Conservation (phyloP, 2,113 vertebrate species). For the Camelus bactrianus region DNA sequence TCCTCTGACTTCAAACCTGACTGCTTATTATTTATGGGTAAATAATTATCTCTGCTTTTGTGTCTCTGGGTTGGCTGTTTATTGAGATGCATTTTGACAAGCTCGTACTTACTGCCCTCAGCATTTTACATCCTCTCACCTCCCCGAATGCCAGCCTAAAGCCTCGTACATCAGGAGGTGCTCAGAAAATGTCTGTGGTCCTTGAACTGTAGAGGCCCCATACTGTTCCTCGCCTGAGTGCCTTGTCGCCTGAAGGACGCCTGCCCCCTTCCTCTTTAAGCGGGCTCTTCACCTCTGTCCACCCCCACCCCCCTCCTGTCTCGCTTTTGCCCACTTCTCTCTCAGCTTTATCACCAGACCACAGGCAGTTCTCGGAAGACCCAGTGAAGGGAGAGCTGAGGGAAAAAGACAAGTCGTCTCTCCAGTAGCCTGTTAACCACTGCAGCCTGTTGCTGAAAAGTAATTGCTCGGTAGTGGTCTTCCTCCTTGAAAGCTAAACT, state of each 20-base stretch:
- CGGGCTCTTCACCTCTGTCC: neutral
- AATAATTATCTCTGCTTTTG: constrained; percentile 20
- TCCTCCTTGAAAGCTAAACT: neutral
- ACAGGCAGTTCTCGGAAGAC: constrained; percentile 63
- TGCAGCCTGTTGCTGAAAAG: neutral
- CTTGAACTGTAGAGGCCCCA: neutral
- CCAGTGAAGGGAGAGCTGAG: neutral
- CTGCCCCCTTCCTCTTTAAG: constrained; percentile 27
- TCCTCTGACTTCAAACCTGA: constrained; percentile 55
- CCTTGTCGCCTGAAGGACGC: neutral
- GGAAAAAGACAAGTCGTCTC: constrained; percentile 41
- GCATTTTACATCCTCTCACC: neutral
- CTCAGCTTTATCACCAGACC: constrained; percentile 66
- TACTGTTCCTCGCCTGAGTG: neutral
- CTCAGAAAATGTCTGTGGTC: neutral
- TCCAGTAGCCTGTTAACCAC: neutral
- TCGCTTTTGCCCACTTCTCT: constrained; percentile 73
- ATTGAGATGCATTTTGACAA: neutral
- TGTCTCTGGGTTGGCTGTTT: neutral
- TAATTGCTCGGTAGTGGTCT: neutral
- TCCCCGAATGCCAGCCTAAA: neutral
- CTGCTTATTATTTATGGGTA: constrained; percentile 23
- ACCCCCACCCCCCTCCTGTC: constrained; percentile 27
- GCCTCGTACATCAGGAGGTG: neutral
- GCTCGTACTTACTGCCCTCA: neutral